phyloP scores from a whole-genome alignment of 2,113 vertebrate genomes.

The Alouatta palliata region DNA sequence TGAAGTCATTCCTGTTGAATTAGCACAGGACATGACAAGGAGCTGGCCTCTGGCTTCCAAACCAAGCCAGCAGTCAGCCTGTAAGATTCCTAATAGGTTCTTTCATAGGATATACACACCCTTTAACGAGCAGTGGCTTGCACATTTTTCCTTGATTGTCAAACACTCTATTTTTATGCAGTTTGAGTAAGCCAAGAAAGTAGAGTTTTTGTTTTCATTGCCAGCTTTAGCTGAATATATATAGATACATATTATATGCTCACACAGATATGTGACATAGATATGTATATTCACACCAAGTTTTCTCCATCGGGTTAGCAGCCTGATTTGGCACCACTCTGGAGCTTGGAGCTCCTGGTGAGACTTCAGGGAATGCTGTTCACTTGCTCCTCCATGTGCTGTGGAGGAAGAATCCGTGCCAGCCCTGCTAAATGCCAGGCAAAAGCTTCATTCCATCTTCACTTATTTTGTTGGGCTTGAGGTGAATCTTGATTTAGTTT shows the following conservation, averaged over 20 bases:
- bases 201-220: slow-evolving; percentile 23
- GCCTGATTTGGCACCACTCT: neutral
- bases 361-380: slow-evolving; percentile 1
- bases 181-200: slow-evolving; percentile 44
- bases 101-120: neutral
- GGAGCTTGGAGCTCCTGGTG: neutral
- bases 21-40: neutral
- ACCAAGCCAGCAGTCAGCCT: neutral
- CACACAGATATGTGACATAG: neutral
- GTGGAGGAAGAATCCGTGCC: neutral
- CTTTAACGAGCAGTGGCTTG: neutral
- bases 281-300: slow-evolving; percentile 9
- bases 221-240: slow-evolving; percentile 52
- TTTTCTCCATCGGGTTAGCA: slow-evolving; percentile 42
- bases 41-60: neutral
- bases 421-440: slow-evolving; percentile 10
- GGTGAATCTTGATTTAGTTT: neutral
- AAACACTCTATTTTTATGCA: slow-evolving; percentile 36
- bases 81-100: neutral
- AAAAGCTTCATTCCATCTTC: neutral
- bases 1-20: neutral
- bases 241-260: neutral
- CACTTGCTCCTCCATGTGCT: neutral
- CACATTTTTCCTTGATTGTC: neutral
- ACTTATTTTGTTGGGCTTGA: neutral